Conservation (phyloP, 2,113 vertebrate species). For the Siniperca chuatsi region DNA sequence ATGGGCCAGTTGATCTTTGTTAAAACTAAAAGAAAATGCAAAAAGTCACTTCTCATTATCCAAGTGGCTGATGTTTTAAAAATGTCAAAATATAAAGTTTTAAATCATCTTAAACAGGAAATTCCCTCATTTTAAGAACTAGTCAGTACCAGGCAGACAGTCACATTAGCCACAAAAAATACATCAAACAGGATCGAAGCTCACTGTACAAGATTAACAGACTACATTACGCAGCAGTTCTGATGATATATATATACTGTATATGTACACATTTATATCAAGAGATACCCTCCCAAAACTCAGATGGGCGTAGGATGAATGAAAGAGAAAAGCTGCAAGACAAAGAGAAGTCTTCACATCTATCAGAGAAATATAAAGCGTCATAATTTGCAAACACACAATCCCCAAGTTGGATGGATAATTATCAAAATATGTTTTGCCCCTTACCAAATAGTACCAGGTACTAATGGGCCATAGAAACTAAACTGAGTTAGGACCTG, state of each 20-base stretch:
- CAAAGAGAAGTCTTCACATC: background rate
- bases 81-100: background rate
- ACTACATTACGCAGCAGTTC: conserved; percentile 14
- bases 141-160: conserved; percentile 29
- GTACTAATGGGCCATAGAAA: background rate
- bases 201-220: conserved; percentile 36
- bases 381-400: conserved; percentile 24
- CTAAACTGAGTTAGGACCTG: background rate
- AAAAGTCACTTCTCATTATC: background rate
- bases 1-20: background rate
- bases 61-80: background rate
- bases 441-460: background rate
- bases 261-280: conserved; percentile 12
- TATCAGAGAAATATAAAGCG: background rate
- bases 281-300: background rate
- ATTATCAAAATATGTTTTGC: background rate
- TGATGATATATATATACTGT: conserved; percentile 14
- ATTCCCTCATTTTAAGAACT: background rate
- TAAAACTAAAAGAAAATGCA: background rate
- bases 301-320: background rate
- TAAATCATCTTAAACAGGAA: background rate
- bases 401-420: background rate
- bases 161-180: conserved; percentile 39
- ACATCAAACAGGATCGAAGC: conserved; percentile 12
- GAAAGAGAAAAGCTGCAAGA: background rate